Percentiles rank a stretch among this genome's conserved stretches.
phyloP scores from a whole-genome alignment of 1,140 invertebrate genomes.

The Drosophila nikananu region DNA sequence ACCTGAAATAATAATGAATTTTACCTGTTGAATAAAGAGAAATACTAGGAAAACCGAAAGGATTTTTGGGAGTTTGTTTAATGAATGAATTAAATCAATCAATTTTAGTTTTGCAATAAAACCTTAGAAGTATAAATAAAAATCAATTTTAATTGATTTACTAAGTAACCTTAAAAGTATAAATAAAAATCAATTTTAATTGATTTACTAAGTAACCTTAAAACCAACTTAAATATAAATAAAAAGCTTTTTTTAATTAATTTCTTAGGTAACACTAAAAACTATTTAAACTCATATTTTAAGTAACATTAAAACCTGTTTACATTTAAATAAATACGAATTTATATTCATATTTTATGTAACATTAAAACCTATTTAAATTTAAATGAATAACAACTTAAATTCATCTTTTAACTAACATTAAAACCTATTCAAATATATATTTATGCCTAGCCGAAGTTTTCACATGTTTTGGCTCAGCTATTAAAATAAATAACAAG shows the following conservation, averaged over 20 bases:
- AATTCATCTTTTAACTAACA: too few relatives aligned
- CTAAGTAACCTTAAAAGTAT: too few relatives aligned
- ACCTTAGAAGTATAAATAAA: neutral
- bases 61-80: neutral
- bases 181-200: too few relatives aligned
- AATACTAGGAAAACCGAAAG: neutral
- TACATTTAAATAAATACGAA: neutral
- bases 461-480: too few relatives aligned
- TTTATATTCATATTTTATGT: too few relatives aligned
- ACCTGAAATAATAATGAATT: neutral
- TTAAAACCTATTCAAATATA: too few relatives aligned
- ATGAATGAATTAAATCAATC: neutral
- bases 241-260: neutral
- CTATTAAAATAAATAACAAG: too few relatives aligned
- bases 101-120: neutral
- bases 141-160: neutral
- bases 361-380: too few relatives aligned
- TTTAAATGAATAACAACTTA: too few relatives aligned
- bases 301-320: neutral
- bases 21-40: neutral
- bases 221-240: neutral
- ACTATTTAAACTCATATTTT: too few relatives aligned
- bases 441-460: too few relatives aligned
- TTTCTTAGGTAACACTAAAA: too few relatives aligned
- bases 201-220: neutral